Base-by-base conservation (phyloP, 2,113 vertebrate genomes). In the Trachemys scripta region DNA sequence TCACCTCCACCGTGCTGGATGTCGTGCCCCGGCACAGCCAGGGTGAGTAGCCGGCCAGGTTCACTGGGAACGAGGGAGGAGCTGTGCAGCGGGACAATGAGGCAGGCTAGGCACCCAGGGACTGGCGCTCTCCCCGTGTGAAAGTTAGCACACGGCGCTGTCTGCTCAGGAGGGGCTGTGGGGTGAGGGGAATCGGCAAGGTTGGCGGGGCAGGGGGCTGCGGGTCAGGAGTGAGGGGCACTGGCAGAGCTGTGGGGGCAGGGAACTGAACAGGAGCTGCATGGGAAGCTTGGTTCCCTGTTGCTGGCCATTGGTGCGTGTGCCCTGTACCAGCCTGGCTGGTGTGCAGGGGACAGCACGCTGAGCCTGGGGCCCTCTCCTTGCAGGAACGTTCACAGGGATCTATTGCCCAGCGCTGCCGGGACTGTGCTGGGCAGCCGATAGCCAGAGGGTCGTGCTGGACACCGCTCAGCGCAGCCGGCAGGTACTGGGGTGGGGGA, bases 381-480 rank as follows among this genome's bases (percentile, higher is more conserved):
- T 59, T 8, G 0, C 97, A 99, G 99, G 98, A 97, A 98, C 98
- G 87, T 99, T 99, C 2, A 88, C 98, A 2, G 99, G 99, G 27
- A 99, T 99, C 97, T 99, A 99, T 84, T 81, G 96, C 59, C 97
- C 97, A 45, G 96, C 93, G 89, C 96, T 99, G 95, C 98, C 99
- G 0, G 97, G 88, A 1, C 96, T 53, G 65, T 99, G 99, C 97
- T 99, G 99, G 99, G 99, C 99, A 3, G 98, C 98, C 3, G 99
- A 99, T 92, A 99, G 99, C 97, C 98, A 97, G 96, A 98, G 99
- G 69, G 93, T 99, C 0, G 96, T 99, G 84, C 88, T 99, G 22
- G 97, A 98, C 93, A 99, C 98, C 22, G 97, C 98, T 3, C 99
- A 99, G 94, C 98, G 98, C 88, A 99, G 99, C 97, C 98, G 95